Conservation (phyloP, 2,797 vertebrate genomes). For the Malurus splendens region DNA sequence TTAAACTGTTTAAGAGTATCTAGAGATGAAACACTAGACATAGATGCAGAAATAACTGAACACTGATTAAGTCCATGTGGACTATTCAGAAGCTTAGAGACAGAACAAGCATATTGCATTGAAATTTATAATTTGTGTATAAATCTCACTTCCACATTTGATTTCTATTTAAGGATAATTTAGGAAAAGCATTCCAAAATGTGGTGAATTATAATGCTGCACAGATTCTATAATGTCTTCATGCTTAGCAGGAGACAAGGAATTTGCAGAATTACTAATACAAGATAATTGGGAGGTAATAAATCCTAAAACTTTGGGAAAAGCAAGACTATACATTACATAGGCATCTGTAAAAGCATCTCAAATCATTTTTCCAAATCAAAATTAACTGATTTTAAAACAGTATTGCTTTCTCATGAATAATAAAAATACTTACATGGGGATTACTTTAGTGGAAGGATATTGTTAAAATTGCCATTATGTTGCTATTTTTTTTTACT, state of each 20-base stretch:
- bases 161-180: neutral
- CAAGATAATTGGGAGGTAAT: neutral
- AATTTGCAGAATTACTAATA: constrained; percentile 9
- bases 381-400: neutral
- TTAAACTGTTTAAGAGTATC: constrained; percentile 12
- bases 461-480: neutral
- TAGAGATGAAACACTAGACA: neutral
- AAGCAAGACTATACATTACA: neutral
- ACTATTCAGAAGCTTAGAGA: neutral
- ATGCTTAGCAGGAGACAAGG: neutral
- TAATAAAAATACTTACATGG: neutral
- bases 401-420: neutral
- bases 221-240: neutral
- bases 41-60: constrained; percentile 7
- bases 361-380: neutral
- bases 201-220: neutral
- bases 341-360: neutral
- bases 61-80: neutral
- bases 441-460: neutral
- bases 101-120: neutral
- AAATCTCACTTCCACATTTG: neutral
- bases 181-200: neutral
- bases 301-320: neutral
- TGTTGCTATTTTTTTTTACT: neutral
- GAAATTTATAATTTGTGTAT: neutral